Base-by-base conservation (phyloP, 2,113 vertebrate genomes). In the Oryzias melastigma region DNA sequence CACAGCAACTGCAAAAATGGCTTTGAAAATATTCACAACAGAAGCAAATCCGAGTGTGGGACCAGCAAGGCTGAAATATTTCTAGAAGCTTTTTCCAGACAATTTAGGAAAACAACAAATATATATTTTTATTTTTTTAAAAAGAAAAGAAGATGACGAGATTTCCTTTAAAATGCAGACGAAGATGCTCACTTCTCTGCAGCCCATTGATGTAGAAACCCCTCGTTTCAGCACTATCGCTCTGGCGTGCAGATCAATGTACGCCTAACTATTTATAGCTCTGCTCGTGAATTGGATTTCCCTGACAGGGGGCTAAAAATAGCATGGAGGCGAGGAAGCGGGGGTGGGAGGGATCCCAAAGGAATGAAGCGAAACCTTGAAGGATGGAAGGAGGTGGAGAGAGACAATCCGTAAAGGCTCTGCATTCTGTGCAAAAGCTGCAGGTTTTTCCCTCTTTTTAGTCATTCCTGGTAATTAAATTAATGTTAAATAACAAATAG, bases 241-340 rank as follows among this genome's bases (percentile, higher is more conserved):
- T 60, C 72, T 71, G 66, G 25, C 51, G 70, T 72, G 57, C 14
- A 47, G 74, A 80, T 84, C 79, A 73, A 77, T 73, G 81, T 58
- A 66, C 74, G 58, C 59, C 25, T 1, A 43, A 56, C 61, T 87
- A 85, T 73, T 62, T 67, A 73, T 87, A 86, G 64, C 59, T n/a
- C n/a, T 7, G 51, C 73, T 75, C 41, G 4, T 52, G 77, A 44
- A 68, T 79, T 65, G 85, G 83, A 84, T 84, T 82, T 87, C 68
- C 85, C 75, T 72, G 72, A 48, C 73, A 81, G 58, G 8, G 25
- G 63, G 73, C 81, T 87, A 84, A 71, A 84, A 84, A 85, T 87
- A 84, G 81, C 77, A 14, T 1, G 54, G 51, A 27, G 65, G 76
- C 16, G 64, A 79, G 59, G 58, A 70, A 67, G 71, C n/a, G 60